These are phyloP conservation scores for Chloropsis cyanopogon DNA, from an alignment of 2,113 vertebrate genomes.

Conservation along the genomic window DNA sequence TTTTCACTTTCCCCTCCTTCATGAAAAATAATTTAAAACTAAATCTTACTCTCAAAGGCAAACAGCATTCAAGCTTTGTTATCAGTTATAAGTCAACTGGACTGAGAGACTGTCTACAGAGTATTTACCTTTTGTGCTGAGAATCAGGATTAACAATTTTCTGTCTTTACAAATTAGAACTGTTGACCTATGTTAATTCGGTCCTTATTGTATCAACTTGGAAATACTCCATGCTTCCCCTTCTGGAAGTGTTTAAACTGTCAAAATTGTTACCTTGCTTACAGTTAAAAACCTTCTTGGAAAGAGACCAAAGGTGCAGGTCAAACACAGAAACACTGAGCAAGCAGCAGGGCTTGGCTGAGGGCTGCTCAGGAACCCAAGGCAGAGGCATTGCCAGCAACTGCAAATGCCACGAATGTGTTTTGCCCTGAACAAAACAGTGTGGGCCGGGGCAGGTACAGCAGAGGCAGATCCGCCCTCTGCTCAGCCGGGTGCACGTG, in stretches of 20 bases:
- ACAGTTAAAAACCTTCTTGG: background rate
- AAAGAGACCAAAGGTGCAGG: slow-evolving; percentile 6
- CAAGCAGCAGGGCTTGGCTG: background rate
- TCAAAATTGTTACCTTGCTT: background rate
- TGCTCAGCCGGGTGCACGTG: background rate
- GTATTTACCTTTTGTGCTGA: background rate
- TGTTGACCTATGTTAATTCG: slow-evolving; percentile 7
- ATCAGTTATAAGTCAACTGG: background rate
- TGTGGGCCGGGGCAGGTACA: background rate
- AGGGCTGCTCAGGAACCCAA: background rate
- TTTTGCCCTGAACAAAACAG: background rate
- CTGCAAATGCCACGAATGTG: background rate
- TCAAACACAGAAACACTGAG: background rate
- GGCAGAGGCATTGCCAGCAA: background rate
- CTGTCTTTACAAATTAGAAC: background rate
- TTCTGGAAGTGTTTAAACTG: slow-evolving; percentile 36
- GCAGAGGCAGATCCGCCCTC: background rate
- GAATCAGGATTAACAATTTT: background rate
- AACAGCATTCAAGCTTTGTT: background rate
- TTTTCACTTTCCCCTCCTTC: background rate
- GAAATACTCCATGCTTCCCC: background rate
- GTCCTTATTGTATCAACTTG: background rate
- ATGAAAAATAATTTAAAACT: background rate
- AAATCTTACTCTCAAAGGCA: background rate
- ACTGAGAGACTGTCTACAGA: background rate